These are phyloP conservation scores for Drosophila greeni DNA, from an alignment of 2,888 invertebrate species.

Conservation along the genomic window DNA sequence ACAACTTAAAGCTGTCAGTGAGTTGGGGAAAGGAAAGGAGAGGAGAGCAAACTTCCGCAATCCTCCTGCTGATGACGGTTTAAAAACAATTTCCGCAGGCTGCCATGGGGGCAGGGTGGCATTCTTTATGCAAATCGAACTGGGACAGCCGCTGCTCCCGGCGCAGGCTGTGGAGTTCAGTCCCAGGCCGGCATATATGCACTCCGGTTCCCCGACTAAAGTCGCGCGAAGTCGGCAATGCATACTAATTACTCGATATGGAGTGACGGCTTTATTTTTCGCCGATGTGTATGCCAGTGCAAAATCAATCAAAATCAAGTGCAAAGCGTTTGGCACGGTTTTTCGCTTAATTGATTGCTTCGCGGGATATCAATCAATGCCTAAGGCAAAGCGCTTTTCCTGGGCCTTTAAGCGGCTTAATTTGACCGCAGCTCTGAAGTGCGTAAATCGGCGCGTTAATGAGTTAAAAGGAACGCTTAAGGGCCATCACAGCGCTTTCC, in stretches of 20 bases:
- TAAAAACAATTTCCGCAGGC: slow-evolving; percentile 57
- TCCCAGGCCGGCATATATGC: neutral
- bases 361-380: slow-evolving; percentile 26
- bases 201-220: neutral
- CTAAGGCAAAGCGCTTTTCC: slow-evolving; percentile 12
- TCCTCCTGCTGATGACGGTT: slow-evolving; percentile 41
- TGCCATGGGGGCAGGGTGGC: slow-evolving; percentile 8
- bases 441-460: slow-evolving; percentile 31
- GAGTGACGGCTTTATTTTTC: slow-evolving; percentile 3
- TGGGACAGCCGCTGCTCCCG: slow-evolving; percentile 14
- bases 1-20: slow-evolving; percentile 34
- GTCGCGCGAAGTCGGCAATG: neutral
- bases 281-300: neutral
- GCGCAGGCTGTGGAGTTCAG: neutral
- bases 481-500: neutral
- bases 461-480: slow-evolving; percentile 14
- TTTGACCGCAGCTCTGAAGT: slow-evolving; percentile 31
- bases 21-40: neutral
- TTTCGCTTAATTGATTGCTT: slow-evolving; percentile 61
- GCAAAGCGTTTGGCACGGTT: slow-evolving; percentile 54
- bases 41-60: slow-evolving; percentile 16
- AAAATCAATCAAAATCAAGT: slow-evolving; percentile 63
- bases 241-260: slow-evolving; percentile 14
- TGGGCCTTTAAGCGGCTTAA: slow-evolving; percentile 20
- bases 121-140: slow-evolving; percentile 38